A percentile compares a stretch with the other conserved stretches of the same genome.
These are phyloP conservation scores for Lycorma delicatula DNA, from an alignment of 1,140 invertebrate genomes.

Conservation along the genomic window DNA sequence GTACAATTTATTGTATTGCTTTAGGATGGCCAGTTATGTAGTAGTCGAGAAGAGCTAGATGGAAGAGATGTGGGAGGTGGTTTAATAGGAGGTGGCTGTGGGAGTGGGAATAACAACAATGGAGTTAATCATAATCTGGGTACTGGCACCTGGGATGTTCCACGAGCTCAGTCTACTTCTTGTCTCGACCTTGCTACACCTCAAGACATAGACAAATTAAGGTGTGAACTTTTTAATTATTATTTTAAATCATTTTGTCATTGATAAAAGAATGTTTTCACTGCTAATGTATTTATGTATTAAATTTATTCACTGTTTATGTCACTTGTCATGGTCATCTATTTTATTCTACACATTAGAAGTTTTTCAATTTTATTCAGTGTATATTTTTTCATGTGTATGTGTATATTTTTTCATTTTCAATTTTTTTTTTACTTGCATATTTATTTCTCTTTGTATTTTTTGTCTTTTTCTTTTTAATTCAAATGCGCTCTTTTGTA, in stretches of 20 bases:
- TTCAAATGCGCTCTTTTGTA: no score
- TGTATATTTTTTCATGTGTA: no score
- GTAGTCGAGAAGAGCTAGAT: conserved; percentile 28
- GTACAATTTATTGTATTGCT: no score
- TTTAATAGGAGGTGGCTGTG: neutral
- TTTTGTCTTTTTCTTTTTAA: no score
- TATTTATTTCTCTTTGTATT: no score
- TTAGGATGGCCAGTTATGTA: conserved; percentile 22
- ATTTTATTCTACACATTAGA: no score
- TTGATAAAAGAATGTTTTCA: neutral
- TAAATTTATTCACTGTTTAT: no score
- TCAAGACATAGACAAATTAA: conserved; percentile 36
- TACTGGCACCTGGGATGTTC: conserved; percentile 13
- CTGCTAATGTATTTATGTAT: no score
- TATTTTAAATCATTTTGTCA: neutral
- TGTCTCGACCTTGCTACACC: conserved; percentile 54
- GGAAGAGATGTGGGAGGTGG: conserved; percentile 4
- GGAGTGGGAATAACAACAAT: neutral
- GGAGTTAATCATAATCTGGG: neutral
- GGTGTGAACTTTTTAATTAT: conserved; percentile 28
- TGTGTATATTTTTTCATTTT: no score
- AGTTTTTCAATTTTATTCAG: no score
- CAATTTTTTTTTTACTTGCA: no score
- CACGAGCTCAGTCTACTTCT: conserved; percentile 55
- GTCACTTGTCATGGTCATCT: no score